Percentiles rank a stretch among this genome's conserved stretches.
Conservation (phyloP, 2,113 vertebrate genomes). For the Eurypyga helias region DNA sequence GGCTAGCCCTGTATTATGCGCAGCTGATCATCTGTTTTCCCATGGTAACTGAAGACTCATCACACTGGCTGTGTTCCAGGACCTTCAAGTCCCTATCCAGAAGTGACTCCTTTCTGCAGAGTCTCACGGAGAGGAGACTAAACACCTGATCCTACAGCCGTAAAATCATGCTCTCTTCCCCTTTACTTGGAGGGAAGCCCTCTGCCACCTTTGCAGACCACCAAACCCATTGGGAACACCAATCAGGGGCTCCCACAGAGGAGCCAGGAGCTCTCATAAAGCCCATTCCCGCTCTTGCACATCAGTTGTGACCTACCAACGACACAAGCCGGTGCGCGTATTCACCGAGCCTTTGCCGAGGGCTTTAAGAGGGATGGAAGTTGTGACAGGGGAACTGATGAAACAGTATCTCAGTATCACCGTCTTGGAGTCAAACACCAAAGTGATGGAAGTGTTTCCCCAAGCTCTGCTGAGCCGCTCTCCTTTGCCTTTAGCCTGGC, state of each 20-base stretch:
- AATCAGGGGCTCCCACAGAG: not conserved
- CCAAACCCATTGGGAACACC: not conserved
- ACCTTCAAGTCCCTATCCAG: not conserved
- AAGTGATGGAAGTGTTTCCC: not conserved
- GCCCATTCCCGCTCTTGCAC: not conserved
- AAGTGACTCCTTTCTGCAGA: not conserved
- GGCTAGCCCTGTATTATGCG: too few species aligned
- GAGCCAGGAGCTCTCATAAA: not conserved
- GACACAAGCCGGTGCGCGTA: accelerated
- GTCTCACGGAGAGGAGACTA: not conserved
- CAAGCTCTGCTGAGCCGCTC: not conserved
- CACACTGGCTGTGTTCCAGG: not conserved
- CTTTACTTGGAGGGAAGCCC: not conserved
- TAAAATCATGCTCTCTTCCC: not conserved
- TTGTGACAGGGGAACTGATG: not conserved
- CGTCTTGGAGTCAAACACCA: not conserved
- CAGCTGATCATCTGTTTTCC: not conserved
- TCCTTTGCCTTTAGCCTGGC: not conserved
- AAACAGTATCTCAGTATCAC: not conserved
- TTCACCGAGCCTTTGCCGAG: not conserved
- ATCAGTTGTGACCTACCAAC: accelerated
- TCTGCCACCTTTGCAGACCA: not conserved
- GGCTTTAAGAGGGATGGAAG: not conserved
- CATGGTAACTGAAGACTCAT: not conserved
- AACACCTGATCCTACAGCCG: not conserved